These are phyloP conservation scores for Ailurus styani DNA, from an alignment of 2,113 vertebrate genomes.

Conservation along the genomic window DNA sequence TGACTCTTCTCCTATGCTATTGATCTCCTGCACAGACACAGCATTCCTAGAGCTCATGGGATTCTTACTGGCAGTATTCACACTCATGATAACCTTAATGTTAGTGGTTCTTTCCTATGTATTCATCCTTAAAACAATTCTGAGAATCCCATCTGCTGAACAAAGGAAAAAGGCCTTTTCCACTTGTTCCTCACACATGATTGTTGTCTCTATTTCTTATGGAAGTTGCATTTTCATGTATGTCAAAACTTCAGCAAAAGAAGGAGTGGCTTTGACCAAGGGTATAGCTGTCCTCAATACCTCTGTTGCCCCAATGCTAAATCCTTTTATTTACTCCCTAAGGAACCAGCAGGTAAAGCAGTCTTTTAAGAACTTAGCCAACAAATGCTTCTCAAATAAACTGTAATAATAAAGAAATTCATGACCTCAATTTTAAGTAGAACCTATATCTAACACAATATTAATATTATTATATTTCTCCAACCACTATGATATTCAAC, in stretches of 20 bases:
- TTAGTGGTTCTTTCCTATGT: slow-evolving; percentile 52
- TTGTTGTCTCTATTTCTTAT: slow-evolving; percentile 60
- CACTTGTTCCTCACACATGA: slow-evolving; percentile 66
- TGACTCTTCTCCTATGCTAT: slow-evolving; percentile 46
- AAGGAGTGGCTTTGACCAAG: slow-evolving; percentile 40
- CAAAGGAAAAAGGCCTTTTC: slow-evolving; percentile 64
- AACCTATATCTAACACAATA: background rate
- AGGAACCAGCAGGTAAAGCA: slow-evolving; percentile 58
- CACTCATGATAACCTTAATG: slow-evolving; percentile 33
- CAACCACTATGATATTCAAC: background rate
- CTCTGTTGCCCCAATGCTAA: slow-evolving; percentile 47
- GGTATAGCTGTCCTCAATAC: slow-evolving; percentile 34
- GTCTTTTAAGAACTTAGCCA: slow-evolving; percentile 32
- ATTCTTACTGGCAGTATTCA: slow-evolving; percentile 32
- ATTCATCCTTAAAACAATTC: slow-evolving; percentile 53
- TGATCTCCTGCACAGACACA: slow-evolving; percentile 63
- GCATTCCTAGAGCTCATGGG: background rate
- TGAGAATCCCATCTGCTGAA: slow-evolving; percentile 39
- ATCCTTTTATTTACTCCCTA: slow-evolving; percentile 53
- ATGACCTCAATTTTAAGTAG: background rate
- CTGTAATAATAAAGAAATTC: background rate
- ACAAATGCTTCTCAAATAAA: slow-evolving; percentile 41
- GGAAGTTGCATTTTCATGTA: slow-evolving; percentile 71
- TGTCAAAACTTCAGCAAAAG: slow-evolving; percentile 50
- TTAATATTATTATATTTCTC: background rate